phyloP scores from a whole-genome alignment of 2,888 invertebrate genomes.

The Zhuqinia jingwanae region DNA sequence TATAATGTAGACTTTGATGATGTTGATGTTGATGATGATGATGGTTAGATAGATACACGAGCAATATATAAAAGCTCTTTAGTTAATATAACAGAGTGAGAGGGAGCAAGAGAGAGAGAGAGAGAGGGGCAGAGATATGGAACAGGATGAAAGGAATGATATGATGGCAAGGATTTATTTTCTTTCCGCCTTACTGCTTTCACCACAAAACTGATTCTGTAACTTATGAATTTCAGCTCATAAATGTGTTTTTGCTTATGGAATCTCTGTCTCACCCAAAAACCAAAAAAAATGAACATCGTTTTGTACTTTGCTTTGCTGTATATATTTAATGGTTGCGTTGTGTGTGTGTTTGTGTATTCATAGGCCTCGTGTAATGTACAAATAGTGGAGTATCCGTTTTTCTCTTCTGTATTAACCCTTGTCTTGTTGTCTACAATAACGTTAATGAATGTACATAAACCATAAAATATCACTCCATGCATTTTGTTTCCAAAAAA shows the following conservation, averaged over 20 bases:
- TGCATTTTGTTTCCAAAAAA: no score
- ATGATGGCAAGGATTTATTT: slow-evolving; percentile 69
- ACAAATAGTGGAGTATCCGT: no score
- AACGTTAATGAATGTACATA: no score
- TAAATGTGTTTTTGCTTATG: slow-evolving; percentile 52
- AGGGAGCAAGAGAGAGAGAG: neutral
- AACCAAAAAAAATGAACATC: no score
- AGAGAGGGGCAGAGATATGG: slow-evolving; percentile 44
- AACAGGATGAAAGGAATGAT: slow-evolving; percentile 35
- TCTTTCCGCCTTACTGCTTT: slow-evolving; percentile 70
- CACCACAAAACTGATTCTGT: slow-evolving; percentile 68
- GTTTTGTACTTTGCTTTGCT: no score
- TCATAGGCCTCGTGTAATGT: no score
- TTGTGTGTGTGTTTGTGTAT: no score
- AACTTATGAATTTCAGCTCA: slow-evolving; percentile 66
- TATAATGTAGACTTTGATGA: slow-evolving; percentile 12
- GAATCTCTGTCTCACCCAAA: neutral
- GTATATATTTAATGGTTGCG: no score
- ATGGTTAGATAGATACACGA: slow-evolving; percentile 1
- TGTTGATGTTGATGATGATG: slow-evolving; percentile 14
- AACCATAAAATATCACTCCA: no score
- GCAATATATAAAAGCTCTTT: slow-evolving; percentile 8
- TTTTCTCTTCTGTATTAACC: no score
- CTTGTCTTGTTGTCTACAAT: no score
- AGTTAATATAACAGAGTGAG: slow-evolving; percentile 18